Evolutionary conservation across 1,140 invertebrate genomes (phyloP).

Genomic region (Goniozus legneri): DNA sequence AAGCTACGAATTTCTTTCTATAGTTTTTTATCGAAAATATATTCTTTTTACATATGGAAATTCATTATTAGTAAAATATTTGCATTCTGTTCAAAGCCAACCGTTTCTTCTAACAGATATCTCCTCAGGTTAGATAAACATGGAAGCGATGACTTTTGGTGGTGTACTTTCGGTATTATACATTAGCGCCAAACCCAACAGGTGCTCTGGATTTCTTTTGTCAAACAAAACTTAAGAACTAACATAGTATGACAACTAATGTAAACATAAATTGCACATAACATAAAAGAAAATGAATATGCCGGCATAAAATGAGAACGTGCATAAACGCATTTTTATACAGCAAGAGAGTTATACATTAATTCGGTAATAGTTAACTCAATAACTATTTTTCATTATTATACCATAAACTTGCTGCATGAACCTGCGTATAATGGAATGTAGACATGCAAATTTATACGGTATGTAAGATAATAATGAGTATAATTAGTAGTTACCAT

Average conservation of each 20-base stretch:
- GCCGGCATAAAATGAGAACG: constrained; percentile 51
- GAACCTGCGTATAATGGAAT: constrained; percentile 28
- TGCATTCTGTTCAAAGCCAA: constrained; percentile 20
- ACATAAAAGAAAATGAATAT: constrained; percentile 44
- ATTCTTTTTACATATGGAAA: constrained; percentile 11
- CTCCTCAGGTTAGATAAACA: constrained; percentile 30
- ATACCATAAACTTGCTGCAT: constrained; percentile 27
- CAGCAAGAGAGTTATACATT: constrained; percentile 25
- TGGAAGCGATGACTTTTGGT: constrained; percentile 31
- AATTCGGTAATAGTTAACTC: no score
- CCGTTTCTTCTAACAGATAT: constrained; percentile 13
- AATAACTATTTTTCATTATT: no score
- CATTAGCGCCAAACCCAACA: constrained; percentile 41
- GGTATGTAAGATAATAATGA: constrained; percentile 18
- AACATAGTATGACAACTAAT: no score
- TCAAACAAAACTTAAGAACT: no score
- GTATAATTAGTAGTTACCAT: constrained; percentile 46
- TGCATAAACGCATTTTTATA: constrained; percentile 44
- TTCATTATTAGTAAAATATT: constrained; percentile 12
- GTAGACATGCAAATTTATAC: constrained; percentile 29
- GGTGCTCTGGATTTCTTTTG: constrained; percentile 35
- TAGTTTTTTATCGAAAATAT: neutral
- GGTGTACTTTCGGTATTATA: constrained; percentile 13
- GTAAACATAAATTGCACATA: constrained; percentile 4
- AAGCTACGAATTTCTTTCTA: no score